Evolutionary conservation across 2,113 vertebrate genomes (phyloP).

Genomic region (Rhinichthys klamathensis): DNA sequence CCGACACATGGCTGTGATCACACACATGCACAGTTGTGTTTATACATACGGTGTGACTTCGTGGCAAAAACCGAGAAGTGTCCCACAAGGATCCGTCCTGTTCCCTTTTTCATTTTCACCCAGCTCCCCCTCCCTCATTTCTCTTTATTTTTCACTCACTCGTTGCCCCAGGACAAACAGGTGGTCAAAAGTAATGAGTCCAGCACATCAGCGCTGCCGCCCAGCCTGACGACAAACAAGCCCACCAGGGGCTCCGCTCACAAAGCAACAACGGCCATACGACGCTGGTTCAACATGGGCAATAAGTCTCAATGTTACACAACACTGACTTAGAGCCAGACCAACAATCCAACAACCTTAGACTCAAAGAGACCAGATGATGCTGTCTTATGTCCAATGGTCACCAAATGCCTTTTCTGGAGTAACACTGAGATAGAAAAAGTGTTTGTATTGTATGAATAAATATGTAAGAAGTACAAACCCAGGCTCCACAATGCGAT

Average conservation of each 20-base stretch:
- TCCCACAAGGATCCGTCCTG: constrained; percentile 39
- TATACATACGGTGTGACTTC: constrained; percentile 38
- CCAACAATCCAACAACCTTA: constrained; percentile 34
- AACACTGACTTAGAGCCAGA: constrained; percentile 26
- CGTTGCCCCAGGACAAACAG: constrained; percentile 76
- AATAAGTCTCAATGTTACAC: constrained; percentile 33
- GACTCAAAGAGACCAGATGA: constrained; percentile 17
- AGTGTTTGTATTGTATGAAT: background rate
- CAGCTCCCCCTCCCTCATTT: background rate
- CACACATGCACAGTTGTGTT: constrained; percentile 29
- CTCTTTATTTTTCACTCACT: constrained; percentile 25
- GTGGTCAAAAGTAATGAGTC: constrained; percentile 78
- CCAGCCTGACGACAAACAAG: constrained; percentile 70
- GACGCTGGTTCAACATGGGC: constrained; percentile 5
- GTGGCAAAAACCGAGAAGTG: constrained; percentile 44
- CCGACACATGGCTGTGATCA: constrained; percentile 59
- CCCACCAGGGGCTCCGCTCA: constrained; percentile 63
- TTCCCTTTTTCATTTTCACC: constrained; percentile 37
- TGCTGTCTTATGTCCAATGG: background rate
- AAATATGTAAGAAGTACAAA: background rate
- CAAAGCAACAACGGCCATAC: constrained; percentile 29
- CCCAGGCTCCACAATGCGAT: background rate
- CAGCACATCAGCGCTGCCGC: constrained; percentile 70
- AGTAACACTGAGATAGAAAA: background rate
- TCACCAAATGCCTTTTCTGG: constrained; percentile 1